A percentile compares a stretch with the other conserved stretches of the same genome.
Conservation (phyloP, 2,888 invertebrate genomes). For the Micropterix aruncella region DNA sequence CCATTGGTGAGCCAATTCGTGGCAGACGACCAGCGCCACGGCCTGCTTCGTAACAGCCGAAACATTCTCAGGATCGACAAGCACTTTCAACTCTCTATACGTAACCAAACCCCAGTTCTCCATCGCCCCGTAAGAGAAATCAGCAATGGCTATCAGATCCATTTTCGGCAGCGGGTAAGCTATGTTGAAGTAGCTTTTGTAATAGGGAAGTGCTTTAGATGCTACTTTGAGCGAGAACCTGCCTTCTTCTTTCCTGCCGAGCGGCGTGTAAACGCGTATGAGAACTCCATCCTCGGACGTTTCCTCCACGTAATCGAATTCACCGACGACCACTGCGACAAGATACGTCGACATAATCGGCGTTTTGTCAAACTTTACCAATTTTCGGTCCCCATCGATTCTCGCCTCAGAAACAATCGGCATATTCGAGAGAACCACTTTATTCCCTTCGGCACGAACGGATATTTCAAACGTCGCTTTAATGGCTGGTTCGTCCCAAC, state of each 20-base stretch:
- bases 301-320: slow-evolving; percentile 86
- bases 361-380: slow-evolving; percentile 64
- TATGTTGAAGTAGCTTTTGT: slow-evolving; percentile 88
- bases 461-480: slow-evolving; percentile 91
- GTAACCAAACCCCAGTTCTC: slow-evolving; percentile 96
- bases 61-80: slow-evolving; percentile 84
- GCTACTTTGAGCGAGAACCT: slow-evolving; percentile 85
- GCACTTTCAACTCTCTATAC: slow-evolving; percentile 81
- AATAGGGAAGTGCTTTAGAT: slow-evolving; percentile 84
- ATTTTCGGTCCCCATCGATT: slow-evolving; percentile 31
- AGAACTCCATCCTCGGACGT: slow-evolving; percentile 68
- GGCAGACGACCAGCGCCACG: slow-evolving; percentile 79
- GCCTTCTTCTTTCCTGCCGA: slow-evolving; percentile 86
- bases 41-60: slow-evolving; percentile 72
- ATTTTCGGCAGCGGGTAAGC: slow-evolving; percentile 93
- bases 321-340: slow-evolving; percentile 87
- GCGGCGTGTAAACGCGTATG: slow-evolving; percentile 74
- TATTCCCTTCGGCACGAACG: slow-evolving; percentile 63
- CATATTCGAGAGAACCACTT: slow-evolving; percentile 92
- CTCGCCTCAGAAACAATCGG: slow-evolving; percentile 39
- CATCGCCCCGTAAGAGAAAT: slow-evolving; percentile 94
- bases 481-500: slow-evolving; percentile 95
- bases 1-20: slow-evolving; percentile 97
- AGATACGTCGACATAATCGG: slow-evolving; percentile 94
- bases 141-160: slow-evolving; percentile 91